Percentiles rank a stretch among this genome's conserved stretches.
Conservation (phyloP, 2,888 invertebrate genomes). For the Oligia strigilis region DNA sequence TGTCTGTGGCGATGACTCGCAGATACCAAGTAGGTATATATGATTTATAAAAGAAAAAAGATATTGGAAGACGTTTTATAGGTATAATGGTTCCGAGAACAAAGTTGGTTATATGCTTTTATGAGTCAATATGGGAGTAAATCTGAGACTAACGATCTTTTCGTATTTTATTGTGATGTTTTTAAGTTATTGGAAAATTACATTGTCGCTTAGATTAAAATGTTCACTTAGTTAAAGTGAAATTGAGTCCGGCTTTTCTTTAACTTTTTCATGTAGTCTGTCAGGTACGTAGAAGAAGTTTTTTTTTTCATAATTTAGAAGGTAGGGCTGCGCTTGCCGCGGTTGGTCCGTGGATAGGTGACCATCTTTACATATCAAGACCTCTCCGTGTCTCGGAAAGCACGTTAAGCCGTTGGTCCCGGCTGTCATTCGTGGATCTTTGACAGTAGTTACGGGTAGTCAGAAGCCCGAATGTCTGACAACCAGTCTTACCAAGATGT, state of each 20-base stretch:
- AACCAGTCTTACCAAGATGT: too few relatives aligned
- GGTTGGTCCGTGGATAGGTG: too few relatives aligned
- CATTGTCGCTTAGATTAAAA: conserved; percentile 29
- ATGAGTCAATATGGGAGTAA: conserved; percentile 65
- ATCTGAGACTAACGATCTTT: conserved; percentile 51
- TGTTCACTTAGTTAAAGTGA: background rate
- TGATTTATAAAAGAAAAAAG: conserved; percentile 68
- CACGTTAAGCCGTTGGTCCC: too few relatives aligned
- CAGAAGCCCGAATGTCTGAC: too few relatives aligned
- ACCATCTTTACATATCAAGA: too few relatives aligned
- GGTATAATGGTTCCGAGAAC: conserved; percentile 66
- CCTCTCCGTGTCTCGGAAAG: too few relatives aligned
- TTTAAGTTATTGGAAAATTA: conserved; percentile 51
- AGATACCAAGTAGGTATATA: conserved; percentile 62
- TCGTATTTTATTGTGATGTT: conserved; percentile 50
- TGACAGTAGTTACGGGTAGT: too few relatives aligned
- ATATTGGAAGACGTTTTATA: conserved; percentile 64
- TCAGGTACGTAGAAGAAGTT: background rate
- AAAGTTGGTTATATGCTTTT: conserved; percentile 55
- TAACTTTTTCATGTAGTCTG: background rate
- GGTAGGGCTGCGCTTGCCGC: too few relatives aligned
- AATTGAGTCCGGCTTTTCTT: background rate
- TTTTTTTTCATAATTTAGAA: background rate
- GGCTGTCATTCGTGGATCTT: too few relatives aligned
- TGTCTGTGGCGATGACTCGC: conserved; percentile 70